Conservation (phyloP, 2,113 vertebrate genomes). For the Otus sunia region DNA sequence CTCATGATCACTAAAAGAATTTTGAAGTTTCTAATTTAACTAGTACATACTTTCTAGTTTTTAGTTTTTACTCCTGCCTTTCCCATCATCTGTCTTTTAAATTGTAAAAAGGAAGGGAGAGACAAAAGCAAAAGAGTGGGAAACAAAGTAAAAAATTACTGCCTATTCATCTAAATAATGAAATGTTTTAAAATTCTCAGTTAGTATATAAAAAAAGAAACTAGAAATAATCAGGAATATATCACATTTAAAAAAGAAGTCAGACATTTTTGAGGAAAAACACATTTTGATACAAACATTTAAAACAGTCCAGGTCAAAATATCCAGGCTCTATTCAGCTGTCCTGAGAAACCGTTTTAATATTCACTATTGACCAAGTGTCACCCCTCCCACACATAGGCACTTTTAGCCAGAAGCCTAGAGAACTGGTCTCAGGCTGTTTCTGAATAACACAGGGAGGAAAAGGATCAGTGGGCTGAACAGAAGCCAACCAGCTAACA, state of each 20-base stretch:
- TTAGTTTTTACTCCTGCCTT: not conserved
- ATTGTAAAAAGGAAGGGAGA: not conserved
- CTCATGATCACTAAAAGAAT: not conserved
- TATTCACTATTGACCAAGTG: not conserved
- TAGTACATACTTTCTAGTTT: not conserved
- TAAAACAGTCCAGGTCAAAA: not conserved
- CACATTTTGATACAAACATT: not conserved
- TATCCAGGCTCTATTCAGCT: not conserved
- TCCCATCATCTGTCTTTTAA: not conserved
- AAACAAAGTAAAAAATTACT: not conserved
- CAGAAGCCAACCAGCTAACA: not conserved
- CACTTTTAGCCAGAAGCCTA: not conserved
- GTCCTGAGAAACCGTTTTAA: not conserved
- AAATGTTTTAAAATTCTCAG: not conserved
- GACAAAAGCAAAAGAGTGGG: not conserved
- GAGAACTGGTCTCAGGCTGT: not conserved
- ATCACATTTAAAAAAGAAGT: not conserved
- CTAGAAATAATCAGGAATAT: no score
- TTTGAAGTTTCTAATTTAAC: not conserved
- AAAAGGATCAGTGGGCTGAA: not conserved
- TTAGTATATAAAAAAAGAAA: not conserved
- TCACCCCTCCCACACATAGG: fast-evolving
- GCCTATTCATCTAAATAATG: not conserved
- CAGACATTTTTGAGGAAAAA: not conserved
- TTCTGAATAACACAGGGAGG: not conserved